Conservation (phyloP, 2,888 invertebrate genomes). For the Branchellion lobata region DNA sequence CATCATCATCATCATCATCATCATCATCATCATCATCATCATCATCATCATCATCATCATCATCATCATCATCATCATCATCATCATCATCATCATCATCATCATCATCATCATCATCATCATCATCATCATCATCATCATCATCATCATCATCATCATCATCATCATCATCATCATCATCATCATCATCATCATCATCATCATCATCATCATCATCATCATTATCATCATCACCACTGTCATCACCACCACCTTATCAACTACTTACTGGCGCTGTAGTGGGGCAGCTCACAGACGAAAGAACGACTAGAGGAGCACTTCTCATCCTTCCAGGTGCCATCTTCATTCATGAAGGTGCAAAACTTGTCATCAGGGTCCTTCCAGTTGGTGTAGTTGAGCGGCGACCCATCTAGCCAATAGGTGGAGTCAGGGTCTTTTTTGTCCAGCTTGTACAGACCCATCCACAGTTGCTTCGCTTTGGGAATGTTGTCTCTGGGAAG, state of each 20-base stretch:
- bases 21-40: constrained; percentile 37
- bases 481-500: too few species aligned
- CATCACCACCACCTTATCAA: not conserved
- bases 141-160: not conserved
- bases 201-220: constrained; percentile 26
- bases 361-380: too few species aligned
- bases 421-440: too few species aligned
- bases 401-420: too few species aligned
- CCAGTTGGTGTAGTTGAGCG: too few species aligned
- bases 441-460: too few species aligned
- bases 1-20: constrained; percentile 34
- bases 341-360: too few species aligned
- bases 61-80: constrained; percentile 23
- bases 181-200: constrained; percentile 35
- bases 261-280: too few species aligned
- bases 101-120: constrained; percentile 30
- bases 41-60: constrained; percentile 34
- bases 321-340: too few species aligned
- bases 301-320: too few species aligned
- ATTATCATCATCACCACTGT: constrained; percentile 1
- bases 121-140: not conserved
- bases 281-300: too few species aligned
- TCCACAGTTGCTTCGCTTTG: too few species aligned
- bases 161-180: constrained; percentile 10
- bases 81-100: constrained; percentile 24